Evolutionary conservation across 2,888 invertebrate genomes (phyloP).

Genomic region (Tromatobia lineatoria): DNA sequence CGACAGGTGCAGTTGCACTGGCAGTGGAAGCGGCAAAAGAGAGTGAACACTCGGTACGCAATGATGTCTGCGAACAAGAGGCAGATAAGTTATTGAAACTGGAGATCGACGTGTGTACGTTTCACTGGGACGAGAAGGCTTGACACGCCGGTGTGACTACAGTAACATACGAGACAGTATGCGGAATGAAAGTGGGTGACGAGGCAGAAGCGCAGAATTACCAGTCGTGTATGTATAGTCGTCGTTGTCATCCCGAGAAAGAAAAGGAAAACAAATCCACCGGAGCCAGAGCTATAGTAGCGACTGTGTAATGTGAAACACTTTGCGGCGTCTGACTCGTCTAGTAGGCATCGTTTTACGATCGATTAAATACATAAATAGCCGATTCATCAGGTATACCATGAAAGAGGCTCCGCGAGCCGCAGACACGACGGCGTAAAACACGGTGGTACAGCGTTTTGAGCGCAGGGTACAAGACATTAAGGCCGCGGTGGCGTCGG

Average conservation of each 20-base stretch:
- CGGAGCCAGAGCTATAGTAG: conserved; percentile 40
- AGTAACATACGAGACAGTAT: conserved; percentile 37
- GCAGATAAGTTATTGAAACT: conserved; percentile 62
- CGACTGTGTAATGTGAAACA: conserved; percentile 13
- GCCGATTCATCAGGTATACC: conserved; percentile 73
- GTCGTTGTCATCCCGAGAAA: conserved; percentile 10
- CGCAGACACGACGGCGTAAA: conserved; percentile 68
- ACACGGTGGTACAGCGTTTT: conserved; percentile 72
- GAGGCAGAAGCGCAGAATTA: conserved; percentile 60
- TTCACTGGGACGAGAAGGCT: conserved; percentile 32
- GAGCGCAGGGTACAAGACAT: conserved; percentile 72
- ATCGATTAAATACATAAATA: conserved; percentile 80
- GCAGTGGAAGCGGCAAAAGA: not conserved
- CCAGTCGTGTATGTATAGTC: conserved; percentile 66
- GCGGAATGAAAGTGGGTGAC: conserved; percentile 69
- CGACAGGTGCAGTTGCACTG: conserved; percentile 63
- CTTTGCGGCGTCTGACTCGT: conserved; percentile 62
- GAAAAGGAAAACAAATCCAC: conserved; percentile 25
- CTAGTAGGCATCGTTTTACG: conserved; percentile 76
- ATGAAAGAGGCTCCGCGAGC: conserved; percentile 27
- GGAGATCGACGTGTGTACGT: conserved; percentile 56
- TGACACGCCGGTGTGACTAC: conserved; percentile 27
- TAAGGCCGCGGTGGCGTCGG: conserved; percentile 66
- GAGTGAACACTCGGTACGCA: conserved; percentile 26
- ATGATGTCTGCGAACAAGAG: conserved; percentile 31